Conservation (phyloP, 1,140 invertebrate genomes). For the Drosophila obscura region DNA sequence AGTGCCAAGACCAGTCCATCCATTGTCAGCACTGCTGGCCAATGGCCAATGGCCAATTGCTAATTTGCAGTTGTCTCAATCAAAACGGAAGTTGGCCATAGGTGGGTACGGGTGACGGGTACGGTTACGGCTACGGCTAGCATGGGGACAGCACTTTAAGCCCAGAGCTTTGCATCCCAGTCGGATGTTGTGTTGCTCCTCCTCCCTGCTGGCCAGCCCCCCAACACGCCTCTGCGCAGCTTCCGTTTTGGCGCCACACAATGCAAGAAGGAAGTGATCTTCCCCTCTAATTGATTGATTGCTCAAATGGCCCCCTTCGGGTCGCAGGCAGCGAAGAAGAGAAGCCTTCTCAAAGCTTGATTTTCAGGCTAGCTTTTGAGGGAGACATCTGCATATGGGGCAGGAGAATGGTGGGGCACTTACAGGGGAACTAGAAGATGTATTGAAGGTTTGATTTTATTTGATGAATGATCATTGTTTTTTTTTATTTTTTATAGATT, state of each 20-base stretch:
- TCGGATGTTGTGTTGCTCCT: conserved; percentile 9
- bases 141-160: too few species aligned
- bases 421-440: too few species aligned
- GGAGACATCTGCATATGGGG: too few species aligned
- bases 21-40: conserved; percentile 11
- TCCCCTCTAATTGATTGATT: conserved; percentile 50
- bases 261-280: conserved; percentile 23
- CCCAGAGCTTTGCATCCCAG: too few species aligned
- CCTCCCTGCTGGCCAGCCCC: not conserved
- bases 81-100: conserved; percentile 45
- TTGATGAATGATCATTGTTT: too few species aligned
- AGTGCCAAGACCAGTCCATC: not conserved
- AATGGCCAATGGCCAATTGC: too few species aligned
- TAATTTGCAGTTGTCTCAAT: conserved; percentile 13
- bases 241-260: conserved; percentile 48
- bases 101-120: conserved; percentile 7
- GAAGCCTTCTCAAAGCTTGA: not conserved
- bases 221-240: conserved; percentile 1
- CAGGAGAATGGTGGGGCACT: too few species aligned
- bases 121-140: too few species aligned
- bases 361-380: not conserved
- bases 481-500: too few species aligned
- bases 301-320: conserved; percentile 9
- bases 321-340: not conserved
- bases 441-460: too few species aligned